These are phyloP conservation scores for Tetheella fluctuosa DNA, from an alignment of 2,888 invertebrate species.

Conservation along the genomic window DNA sequence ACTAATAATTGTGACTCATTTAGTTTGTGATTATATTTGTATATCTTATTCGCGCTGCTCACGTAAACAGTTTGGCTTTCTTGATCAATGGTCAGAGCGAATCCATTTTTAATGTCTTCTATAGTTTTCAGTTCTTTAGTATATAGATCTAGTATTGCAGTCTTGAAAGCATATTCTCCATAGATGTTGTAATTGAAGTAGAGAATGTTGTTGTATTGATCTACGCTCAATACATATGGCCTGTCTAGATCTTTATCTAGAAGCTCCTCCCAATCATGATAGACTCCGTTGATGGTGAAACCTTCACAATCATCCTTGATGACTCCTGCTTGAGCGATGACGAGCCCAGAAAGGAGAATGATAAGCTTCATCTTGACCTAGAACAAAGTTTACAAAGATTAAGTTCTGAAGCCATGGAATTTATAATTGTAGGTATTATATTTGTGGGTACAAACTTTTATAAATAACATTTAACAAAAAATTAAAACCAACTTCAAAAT, in stretches of 20 bases:
- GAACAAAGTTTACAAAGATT: not conserved
- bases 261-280: not conserved
- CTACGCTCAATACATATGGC: not conserved
- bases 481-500: too few species aligned
- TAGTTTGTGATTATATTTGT: constrained; percentile 11
- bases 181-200: constrained; percentile 1
- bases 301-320: constrained; percentile 1
- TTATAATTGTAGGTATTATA: too few species aligned
- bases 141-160: not conserved
- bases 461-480: too few species aligned
- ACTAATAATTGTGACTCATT: not conserved
- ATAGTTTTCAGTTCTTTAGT: constrained; percentile 4
- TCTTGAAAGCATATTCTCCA: not conserved
- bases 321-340: not conserved
- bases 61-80: constrained; percentile 7
- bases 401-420: not conserved
- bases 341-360: not conserved
- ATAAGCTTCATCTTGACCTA: constrained; percentile 5
- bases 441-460: too few species aligned
- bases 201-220: not conserved
- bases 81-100: not conserved
- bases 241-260: constrained; percentile 1
- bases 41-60: constrained; percentile 14
- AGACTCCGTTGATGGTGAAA: constrained; percentile 1
- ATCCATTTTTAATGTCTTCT: not conserved